Evolutionary conservation across 2,888 invertebrate genomes (phyloP), one percentile per base, ranked within the genome.

Genomic region (Torymus tubicola): DNA sequence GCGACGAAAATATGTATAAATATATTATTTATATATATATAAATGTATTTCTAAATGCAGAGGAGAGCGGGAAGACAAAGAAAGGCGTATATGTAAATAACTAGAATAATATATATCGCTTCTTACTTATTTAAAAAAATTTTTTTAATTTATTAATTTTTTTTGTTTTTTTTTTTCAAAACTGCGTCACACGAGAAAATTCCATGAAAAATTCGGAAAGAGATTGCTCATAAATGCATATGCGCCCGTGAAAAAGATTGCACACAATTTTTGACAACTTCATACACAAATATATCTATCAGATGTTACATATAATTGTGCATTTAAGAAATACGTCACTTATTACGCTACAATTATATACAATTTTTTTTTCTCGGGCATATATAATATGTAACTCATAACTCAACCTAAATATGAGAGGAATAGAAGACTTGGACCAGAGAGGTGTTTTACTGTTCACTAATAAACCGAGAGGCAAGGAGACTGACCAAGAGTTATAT

Each of bases 391-490:
- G 84, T 84, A 89, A 89, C 87, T 89, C 87, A 88, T 88, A 89
- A 89, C 87, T 90, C 87, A 89, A 90, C 88, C 89, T 90, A 89
- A 87, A 87, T 87, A 87, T 88, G 87, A 88, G 88, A 90, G 89
- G 89, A 89, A 87, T 88, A 89, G 89, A 90, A 91, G 89, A 90
- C 87, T 90, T 90, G 90, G 90, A 91, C 90, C 90, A 91, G 90
- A 91, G 90, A 90, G 90, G 90, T 90, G 90, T 90, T 74, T 74
- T 89, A 90, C 88, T 90, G 90, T 90, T 90, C 90, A 91, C 91
- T 91, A 91, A 91, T 91, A 91, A 90, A 90, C 90, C 90, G 91
- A 91, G 89, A 91, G 90, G 90, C 91, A 91, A 90, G 90, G 90
- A 91, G 89, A 89, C 89, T 88, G 89, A 90, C 90, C 88, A 90